These are phyloP conservation scores for Heteromyza rotundicornis DNA, from an alignment of 2,888 invertebrate genomes.

Conservation along the genomic window DNA sequence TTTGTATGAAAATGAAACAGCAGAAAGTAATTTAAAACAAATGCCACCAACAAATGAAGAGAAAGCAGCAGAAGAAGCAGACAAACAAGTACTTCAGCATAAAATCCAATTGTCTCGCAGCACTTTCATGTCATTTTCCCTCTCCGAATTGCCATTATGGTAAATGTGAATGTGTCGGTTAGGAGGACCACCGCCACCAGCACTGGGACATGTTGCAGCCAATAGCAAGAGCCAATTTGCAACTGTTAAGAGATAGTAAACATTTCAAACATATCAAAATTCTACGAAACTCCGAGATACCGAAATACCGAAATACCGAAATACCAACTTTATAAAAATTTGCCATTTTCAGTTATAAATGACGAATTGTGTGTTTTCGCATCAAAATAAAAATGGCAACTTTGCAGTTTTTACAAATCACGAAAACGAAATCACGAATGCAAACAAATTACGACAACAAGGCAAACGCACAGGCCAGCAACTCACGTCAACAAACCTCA, in stretches of 20 bases:
- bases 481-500: slow-evolving; percentile 39
- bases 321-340: too few relatives aligned
- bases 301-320: too few relatives aligned
- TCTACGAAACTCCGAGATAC: too few relatives aligned
- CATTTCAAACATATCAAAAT: too few relatives aligned
- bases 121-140: too few relatives aligned
- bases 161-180: too few relatives aligned
- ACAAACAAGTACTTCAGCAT: neutral
- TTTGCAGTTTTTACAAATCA: slow-evolving; percentile 40
- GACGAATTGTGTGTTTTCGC: slow-evolving; percentile 4
- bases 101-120: too few relatives aligned
- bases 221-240: too few relatives aligned
- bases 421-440: slow-evolving; percentile 23
- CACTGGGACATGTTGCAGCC: too few relatives aligned
- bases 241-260: too few relatives aligned
- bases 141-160: too few relatives aligned
- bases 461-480: neutral
- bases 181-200: too few relatives aligned
- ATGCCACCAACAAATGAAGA: neutral
- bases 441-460: neutral
- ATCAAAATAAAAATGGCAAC: slow-evolving; percentile 40
- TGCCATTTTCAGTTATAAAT: neutral
- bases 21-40: neutral
- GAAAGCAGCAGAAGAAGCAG: neutral
- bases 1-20: neutral